Evolutionary conservation across 2,113 vertebrate species (phyloP), one percentile per base, ranked within the genome.

Genomic region (Mustelus asterias): DNA sequence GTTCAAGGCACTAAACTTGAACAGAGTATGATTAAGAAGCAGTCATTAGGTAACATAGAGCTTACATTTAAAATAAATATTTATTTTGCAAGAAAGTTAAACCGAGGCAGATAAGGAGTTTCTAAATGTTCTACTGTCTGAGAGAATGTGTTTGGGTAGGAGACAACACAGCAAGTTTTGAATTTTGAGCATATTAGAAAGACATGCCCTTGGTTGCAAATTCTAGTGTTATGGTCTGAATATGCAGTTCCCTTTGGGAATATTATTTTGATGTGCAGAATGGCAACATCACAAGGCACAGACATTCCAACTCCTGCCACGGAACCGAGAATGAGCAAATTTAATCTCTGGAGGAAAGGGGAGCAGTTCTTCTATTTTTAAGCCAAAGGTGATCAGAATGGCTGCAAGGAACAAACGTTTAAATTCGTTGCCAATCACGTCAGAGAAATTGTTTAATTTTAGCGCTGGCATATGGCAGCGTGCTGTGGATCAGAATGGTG

Each of bases 401-500:
- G 60, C 14, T 65, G 7, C 37, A 65, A 63, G 26, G 2, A 67
- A 93, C 18, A 67, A 93, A 37, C 24, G 13, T 58, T 58, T 26
- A 58, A 54, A 88, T 88, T 88, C 41, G 24, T 92, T 92, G 89
- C 58, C 89, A 92, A n/a, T 65, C 58, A 37, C 29, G 18, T n/a
- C 89, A 63, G 89, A 37, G 14, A 92, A 44, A 24, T 41, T 65
- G 93, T 72, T 60, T 95, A 95, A 72, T 72, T 60, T 72, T 95
- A 95, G 67, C 16, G 24, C 22, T 72, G 67, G 26, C 69, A 76
- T 44, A 54, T 95, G 94, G 37, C 44, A 24, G 67, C 41, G 0
- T 72, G 94, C 94, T 95, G 94, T 54, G 67, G 67, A 72, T 95
- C 69, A 95, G 44, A 70, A n/a, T 95, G 94, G 72, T 7, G 24